Evolutionary conservation across 2,797 vertebrate genomes (phyloP).

Genomic region (Hemibagrus guttatus): DNA sequence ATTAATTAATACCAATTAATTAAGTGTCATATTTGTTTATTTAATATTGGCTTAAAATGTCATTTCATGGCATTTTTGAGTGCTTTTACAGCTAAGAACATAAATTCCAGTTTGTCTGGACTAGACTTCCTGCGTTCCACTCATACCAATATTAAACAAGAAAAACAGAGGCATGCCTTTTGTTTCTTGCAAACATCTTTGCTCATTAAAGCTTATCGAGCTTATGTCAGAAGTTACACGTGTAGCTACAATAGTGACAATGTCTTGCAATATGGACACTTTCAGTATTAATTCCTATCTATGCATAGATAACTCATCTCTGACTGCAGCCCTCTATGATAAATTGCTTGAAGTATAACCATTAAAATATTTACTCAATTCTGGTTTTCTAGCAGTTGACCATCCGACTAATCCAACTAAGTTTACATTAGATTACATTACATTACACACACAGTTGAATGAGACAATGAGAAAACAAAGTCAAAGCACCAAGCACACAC

Average conservation of each 20-base stretch:
- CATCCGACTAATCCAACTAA: not conserved
- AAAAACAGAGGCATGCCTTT: not conserved
- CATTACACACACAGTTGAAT: too few relatives aligned
- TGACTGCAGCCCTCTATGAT: not conserved
- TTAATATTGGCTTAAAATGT: not conserved
- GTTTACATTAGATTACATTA: not conserved
- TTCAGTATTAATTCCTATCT: not conserved
- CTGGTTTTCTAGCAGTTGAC: not conserved
- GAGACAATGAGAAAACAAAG: not conserved
- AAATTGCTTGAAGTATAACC: not conserved
- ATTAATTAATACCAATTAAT: not conserved
- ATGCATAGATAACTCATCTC: not conserved
- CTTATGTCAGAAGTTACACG: not conserved
- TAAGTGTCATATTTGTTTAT: not conserved
- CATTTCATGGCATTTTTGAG: not conserved
- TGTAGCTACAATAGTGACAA: not conserved
- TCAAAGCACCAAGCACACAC: not conserved
- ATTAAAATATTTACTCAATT: not conserved
- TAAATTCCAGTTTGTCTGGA: not conserved
- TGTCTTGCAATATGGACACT: not conserved
- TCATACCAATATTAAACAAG: not conserved
- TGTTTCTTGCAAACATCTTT: not conserved
- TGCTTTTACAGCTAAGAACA: not conserved
- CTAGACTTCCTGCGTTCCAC: not conserved
- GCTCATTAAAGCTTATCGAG: not conserved